Base-by-base conservation (phyloP, 2,888 invertebrate genomes). In the Leucania comma region DNA sequence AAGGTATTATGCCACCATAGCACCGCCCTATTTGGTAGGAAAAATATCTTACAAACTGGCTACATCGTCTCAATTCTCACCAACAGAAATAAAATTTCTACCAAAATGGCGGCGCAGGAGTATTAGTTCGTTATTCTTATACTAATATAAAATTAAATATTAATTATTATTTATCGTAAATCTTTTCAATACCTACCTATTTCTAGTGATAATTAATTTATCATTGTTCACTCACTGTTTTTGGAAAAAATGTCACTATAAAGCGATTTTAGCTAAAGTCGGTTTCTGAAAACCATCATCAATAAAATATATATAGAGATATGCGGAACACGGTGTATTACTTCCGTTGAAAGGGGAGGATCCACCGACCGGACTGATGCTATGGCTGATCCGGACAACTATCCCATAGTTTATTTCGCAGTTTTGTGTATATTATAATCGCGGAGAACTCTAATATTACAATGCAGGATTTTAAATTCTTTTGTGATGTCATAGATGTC, bases 91-190 rank as follows among this genome's bases (percentile, higher is more conserved):
- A 46, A 2, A 65, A 70, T 80, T 82, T 53, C 76, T 86, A 80
- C 82, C 68, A 82, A 81, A 74, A 62, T 72, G 48, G 71, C 59
- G 29, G 81, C 61, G 57, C 66, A 53, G 48, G 77, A 81, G 84
- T 85, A 80, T 85, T 85, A 85, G 73, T 72, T 84, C 64, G 78
- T 79, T 81, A 81, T 71, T 74, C 71, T 74, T 78, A 74, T 73
- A 75, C 77, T 83, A 84, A 76, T 74, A 74, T 79, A 76, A 75
- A 68, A 57, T 78, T 79, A 78, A 80, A 74, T 14, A 75, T 72
- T 72, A 76, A 72, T 83, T 80, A 75, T 83, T 81, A 84, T 81
- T 76, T 83, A 80, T 78, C 72, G 42, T 82, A 64, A 74, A 75
- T 74, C 66, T 80, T 78, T 77, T 72, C 54, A 68, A 75, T 80